Evolutionary conservation across 2,888 invertebrate genomes (phyloP), one percentile per base, ranked within the genome.

Genomic region (Cremastinae sp.): DNA sequence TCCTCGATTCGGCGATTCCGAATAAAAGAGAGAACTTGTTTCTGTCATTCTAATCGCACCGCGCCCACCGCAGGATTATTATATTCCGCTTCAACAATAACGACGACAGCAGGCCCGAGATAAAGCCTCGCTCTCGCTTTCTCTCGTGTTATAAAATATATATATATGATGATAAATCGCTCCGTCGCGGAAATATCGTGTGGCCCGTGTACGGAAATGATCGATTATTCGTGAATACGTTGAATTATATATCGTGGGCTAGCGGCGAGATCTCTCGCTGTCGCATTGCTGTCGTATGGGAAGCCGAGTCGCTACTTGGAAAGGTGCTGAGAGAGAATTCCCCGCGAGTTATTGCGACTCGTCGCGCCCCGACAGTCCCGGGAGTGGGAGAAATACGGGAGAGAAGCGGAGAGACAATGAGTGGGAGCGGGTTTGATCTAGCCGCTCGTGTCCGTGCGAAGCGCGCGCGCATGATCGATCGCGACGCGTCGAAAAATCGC

Each of bases 391-490:
- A 28, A 28, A 28, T 3, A 28, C 28, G 28, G 5, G 28, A 28
- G 28, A 28, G 28, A 28, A 5, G 2, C 2, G 5, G 28, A 28
- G 28, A 28, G 28, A 28, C 2, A 28, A 73, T 43, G 45, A 36
- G 49, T 34, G 45, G 54, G 43, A 12, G 53, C n/a, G n/a, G n/a
- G 28, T 49, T 66, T 61, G 56, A 71, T 71, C 66, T 66, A 62
- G 71, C 66, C 61, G 53, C 51, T n/a, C n/a, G n/a, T n/a, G 43
- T 56, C 7, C 56, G 61, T 43, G 54, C n/a, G n/a, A n/a, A n/a
- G n/a, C n/a, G 65, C 53, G 61, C 59, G 75, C 65, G 66, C 49
- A 75, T 75, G 75, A 75, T 75, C 71, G 75, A 75, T 75, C 22
- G 74, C 68, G 66, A n/a, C 47, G 49, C 38, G 58, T 18, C 53